These are phyloP conservation scores for Caenorhabditis tropicalis DNA, from an alignment of 1,140 invertebrate genomes.

Conservation along the genomic window DNA sequence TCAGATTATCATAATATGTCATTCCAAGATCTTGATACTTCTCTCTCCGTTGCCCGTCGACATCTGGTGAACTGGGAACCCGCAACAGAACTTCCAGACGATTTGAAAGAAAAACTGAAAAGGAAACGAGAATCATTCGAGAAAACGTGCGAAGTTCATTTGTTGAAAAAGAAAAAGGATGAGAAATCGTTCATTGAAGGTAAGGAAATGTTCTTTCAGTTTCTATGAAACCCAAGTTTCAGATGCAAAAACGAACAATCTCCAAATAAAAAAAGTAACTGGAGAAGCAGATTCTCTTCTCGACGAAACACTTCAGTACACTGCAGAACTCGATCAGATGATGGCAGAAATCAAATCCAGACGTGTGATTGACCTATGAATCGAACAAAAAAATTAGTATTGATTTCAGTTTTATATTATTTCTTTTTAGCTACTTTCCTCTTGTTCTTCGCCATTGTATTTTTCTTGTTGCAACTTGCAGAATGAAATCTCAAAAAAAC, in stretches of 20 bases:
- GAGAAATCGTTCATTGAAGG: not conserved
- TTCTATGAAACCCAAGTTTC: not conserved
- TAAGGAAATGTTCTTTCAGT: not conserved
- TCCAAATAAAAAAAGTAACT: not conserved
- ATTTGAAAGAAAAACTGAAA: not conserved
- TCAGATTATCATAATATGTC: not conserved
- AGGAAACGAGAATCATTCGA: conserved; percentile 21
- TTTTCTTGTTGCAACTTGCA: not conserved
- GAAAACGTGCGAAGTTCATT: not conserved
- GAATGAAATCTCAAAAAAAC: no score
- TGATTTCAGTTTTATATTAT: not conserved
- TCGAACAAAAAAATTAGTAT: no score
- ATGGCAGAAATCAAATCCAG: conserved; percentile 16
- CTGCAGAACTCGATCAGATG: not conserved
- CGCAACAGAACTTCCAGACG: not conserved
- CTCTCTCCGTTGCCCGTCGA: not conserved
- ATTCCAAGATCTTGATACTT: not conserved
- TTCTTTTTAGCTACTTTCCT: not conserved
- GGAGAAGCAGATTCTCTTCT: conserved; percentile 23
- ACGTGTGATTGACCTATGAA: conserved; percentile 10
- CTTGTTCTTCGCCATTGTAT: not conserved
- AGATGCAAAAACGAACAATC: not conserved
- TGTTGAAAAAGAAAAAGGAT: not conserved
- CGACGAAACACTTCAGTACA: conserved; percentile 19
- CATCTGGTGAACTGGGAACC: conserved; percentile 8